A percentile compares a stretch with the other conserved stretches of the same genome.
These are phyloP conservation scores for Camponotus fellah DNA, from an alignment of 2,888 invertebrate species.

Conservation along the genomic window DNA sequence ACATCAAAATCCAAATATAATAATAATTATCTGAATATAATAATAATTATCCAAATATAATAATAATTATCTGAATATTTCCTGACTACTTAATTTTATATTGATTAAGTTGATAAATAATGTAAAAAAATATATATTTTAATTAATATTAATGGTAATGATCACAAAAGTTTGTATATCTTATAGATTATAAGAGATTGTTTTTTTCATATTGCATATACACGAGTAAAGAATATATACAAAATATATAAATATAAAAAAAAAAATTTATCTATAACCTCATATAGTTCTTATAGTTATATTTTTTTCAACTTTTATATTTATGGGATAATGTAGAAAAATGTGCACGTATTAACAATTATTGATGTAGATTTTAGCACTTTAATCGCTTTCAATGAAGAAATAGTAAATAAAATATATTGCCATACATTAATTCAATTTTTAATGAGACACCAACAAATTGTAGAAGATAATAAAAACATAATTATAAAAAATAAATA, in stretches of 20 bases:
- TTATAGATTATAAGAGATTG: not conserved
- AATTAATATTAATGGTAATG: not conserved
- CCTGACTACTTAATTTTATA: not conserved
- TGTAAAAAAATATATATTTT: constrained; percentile 2
- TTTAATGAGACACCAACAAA: not conserved
- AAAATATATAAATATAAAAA: constrained; percentile 45
- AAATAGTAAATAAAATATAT: constrained; percentile 1
- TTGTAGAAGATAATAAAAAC: not conserved
- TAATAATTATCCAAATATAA: not conserved
- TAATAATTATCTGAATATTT: constrained; percentile 5
- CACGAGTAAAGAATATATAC: constrained; percentile 25
- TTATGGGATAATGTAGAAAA: not conserved
- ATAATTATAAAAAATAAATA: constrained; percentile 42
- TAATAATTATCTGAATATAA: not conserved
- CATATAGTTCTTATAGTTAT: not conserved
- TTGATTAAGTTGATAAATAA: not conserved
- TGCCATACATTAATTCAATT: not conserved
- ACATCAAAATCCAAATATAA: not conserved
- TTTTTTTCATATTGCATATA: not conserved
- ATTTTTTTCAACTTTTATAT: not conserved
- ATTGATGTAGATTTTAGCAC: not conserved
- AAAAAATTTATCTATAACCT: constrained; percentile 5
- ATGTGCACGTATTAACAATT: not conserved
- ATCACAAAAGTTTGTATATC: not conserved
- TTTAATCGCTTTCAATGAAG: not conserved